phyloP scores from a whole-genome alignment of 2,888 invertebrate genomes.

The Augiades crinisus region DNA sequence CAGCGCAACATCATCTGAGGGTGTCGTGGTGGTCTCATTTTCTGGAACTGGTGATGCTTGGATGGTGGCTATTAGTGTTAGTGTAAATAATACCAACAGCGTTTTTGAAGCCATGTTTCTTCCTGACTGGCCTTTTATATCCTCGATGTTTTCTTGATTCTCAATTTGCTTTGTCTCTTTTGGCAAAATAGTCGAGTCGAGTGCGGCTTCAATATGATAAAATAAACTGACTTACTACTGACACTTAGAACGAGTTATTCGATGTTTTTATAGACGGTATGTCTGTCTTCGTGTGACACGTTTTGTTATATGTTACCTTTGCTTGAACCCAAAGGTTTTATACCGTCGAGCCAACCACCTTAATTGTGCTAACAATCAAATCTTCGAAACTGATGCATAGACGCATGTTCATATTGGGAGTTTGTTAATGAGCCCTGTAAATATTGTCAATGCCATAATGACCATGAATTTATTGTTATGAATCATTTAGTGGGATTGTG shows the following conservation, averaged over 20 bases:
- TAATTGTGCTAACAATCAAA: slow-evolving; percentile 62
- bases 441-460: slow-evolving; percentile 72
- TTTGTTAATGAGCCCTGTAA: slow-evolving; percentile 53
- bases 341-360: slow-evolving; percentile 40
- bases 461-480: slow-evolving; percentile 67
- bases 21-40: slow-evolving; percentile 44
- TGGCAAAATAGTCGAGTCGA: too few relatives aligned
- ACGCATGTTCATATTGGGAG: slow-evolving; percentile 45
- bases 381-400: slow-evolving; percentile 63
- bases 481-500: slow-evolving; percentile 37
- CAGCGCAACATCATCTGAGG: slow-evolving; percentile 38
- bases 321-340: slow-evolving; percentile 52
- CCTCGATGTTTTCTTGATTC: not conserved
- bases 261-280: not conserved
- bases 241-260: not conserved
- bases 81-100: slow-evolving; percentile 34
- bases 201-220: too few relatives aligned
- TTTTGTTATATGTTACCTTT: slow-evolving; percentile 41
- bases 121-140: not conserved
- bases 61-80: slow-evolving; percentile 37
- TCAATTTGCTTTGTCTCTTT: not conserved
- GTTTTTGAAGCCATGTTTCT: slow-evolving; percentile 5
- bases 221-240: too few relatives aligned
- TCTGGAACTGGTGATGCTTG: slow-evolving; percentile 50
- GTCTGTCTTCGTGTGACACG: not conserved